A percentile compares a stretch with the other conserved stretches of the same genome.
Evolutionary conservation across 2,888 invertebrate species (phyloP).

Genomic region (Coelinius sp.): DNA sequence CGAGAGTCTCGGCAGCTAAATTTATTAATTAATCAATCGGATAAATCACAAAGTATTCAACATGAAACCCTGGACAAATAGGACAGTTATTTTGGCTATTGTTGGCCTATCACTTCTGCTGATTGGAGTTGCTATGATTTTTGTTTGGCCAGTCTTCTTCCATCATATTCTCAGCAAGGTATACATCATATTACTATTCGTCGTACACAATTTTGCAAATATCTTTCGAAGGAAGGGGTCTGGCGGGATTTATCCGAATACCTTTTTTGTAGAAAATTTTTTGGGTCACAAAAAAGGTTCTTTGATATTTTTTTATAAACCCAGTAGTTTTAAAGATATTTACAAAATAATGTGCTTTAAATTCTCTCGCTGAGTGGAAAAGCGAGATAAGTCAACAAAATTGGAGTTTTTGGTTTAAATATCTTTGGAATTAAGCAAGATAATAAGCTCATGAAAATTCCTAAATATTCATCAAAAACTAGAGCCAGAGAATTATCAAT

Average conservation of each 20-base stretch:
- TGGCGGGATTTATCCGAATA: too few species aligned
- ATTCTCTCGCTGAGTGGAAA: too few species aligned
- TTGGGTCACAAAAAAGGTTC: too few species aligned
- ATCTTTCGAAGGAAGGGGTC: conserved; percentile 21
- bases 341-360: too few species aligned
- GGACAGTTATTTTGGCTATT: conserved; percentile 55
- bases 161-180: conserved; percentile 58
- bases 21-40: not conserved
- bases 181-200: conserved; percentile 21
- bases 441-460: too few species aligned
- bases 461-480: too few species aligned
- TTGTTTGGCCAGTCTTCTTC: conserved; percentile 57
- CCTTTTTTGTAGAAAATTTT: too few species aligned
- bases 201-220: conserved; percentile 2
- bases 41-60: conserved; percentile 25
- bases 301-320: too few species aligned
- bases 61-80: conserved; percentile 65
- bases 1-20: not conserved
- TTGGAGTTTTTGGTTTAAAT: not conserved
- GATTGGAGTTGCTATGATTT: conserved; percentile 54
- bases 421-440: not conserved
- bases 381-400: too few species aligned
- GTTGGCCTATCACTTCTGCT: conserved; percentile 56
- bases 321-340: too few species aligned
- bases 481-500: too few species aligned